These are phyloP conservation scores for Falco peregrinus DNA, from an alignment of 2,797 vertebrate genomes.

Conservation along the genomic window DNA sequence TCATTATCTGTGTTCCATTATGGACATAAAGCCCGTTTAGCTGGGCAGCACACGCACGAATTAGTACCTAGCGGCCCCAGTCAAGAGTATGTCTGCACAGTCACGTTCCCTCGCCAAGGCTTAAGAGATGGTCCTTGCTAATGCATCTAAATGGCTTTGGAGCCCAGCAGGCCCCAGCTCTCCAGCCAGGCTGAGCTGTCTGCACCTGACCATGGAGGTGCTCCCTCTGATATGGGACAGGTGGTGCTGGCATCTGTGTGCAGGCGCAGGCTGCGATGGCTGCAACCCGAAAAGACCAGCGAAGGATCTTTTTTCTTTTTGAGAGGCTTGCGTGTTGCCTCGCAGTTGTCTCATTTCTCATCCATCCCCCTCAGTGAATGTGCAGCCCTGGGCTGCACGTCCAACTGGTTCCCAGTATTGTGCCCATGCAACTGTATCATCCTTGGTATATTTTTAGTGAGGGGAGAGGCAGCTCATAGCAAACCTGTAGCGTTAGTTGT, in stretches of 20 bases:
- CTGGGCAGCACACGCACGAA: rapidly evolving
- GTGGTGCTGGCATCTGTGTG: slow-evolving; percentile 21
- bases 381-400: neutral
- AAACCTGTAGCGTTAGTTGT: neutral
- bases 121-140: neutral
- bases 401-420: neutral
- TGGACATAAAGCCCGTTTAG: neutral
- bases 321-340: neutral
- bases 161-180: slow-evolving; percentile 5
- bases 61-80: neutral
- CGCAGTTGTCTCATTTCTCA: neutral
- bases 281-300: neutral
- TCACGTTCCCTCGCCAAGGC: neutral
- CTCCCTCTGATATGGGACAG: neutral
- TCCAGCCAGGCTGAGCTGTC: neutral
- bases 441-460: neutral
- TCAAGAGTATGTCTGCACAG: neutral
- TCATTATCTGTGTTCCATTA: neutral
- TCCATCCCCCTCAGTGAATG: neutral
- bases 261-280: neutral
- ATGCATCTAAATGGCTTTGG: neutral
- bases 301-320: neutral
- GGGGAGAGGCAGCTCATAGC: neutral
- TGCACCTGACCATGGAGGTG: neutral
- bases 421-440: neutral